Base-by-base conservation (phyloP, 2,888 invertebrate genomes). In the Netelia fuscicornis region DNA sequence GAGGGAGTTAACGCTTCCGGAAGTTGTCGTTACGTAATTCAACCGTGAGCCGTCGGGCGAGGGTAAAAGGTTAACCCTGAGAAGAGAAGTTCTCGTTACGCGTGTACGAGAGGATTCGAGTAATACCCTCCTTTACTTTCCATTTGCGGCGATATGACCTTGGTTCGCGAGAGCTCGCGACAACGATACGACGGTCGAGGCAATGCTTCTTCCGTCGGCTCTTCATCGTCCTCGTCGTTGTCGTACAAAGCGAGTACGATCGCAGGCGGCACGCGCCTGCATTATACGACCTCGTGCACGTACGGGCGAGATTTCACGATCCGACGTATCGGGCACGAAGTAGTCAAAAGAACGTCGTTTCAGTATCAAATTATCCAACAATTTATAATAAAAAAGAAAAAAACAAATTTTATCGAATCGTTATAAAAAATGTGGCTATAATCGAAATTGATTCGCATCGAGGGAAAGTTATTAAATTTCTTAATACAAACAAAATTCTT, bases 1-100 rank as follows among this genome's bases (percentile, higher is more conserved):
- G 20, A 70, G 64, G 71, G 71, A 80, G 74, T 79, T 76, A 74
- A 79, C 75, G 65, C 78, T 81, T 72, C 81, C 81, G 84, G 84
- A 84, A 82, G 83, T 77, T 9, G 37, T 52, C 54, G 58, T 87
- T 83, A 76, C 64, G 72, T 79, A 87, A 86, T 48, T 67, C 17
- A 10, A 52, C 1, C 17, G 37, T 67, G 80, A 58, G 72, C 70
- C 78, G 83, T 78, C 65, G 56, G 60, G 70, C 68, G 83, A 86
- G 86, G 85, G 85, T 83, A 84, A 83, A 87, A 87, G 86, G 87
- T 87, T 86, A 80, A 83, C 65, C 76, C 80, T 74, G 78, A 68
- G 74, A 80, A 72, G 71, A 74, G 78, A 78, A 60, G 80, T 74
- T 83, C 75, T 81, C 80, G 83, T 87, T 87, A 80, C 84, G 83